Conservation (phyloP, 2,888 invertebrate species). For the Cheilosia pagana region DNA sequence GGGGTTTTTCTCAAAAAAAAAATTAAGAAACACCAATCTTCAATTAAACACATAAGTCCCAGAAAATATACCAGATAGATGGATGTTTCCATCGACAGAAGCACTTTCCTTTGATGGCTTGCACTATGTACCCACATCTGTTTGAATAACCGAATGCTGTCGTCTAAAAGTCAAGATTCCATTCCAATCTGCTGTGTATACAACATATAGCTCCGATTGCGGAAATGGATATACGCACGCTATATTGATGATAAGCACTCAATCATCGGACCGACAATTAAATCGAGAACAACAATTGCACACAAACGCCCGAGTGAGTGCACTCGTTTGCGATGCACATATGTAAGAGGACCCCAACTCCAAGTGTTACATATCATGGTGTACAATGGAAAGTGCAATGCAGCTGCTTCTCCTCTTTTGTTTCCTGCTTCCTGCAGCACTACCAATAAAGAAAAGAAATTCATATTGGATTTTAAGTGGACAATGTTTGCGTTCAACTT, state of each 20-base stretch:
- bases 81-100: neutral
- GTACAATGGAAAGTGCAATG: slow-evolving; percentile 8
- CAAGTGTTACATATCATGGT: slow-evolving; percentile 3
- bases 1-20: neutral
- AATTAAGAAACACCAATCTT: neutral
- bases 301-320: neutral
- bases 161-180: slow-evolving; percentile 1
- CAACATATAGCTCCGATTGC: slow-evolving; percentile 25
- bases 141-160: slow-evolving; percentile 15
- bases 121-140: neutral
- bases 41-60: neutral
- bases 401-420: neutral
- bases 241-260: slow-evolving; percentile 56
- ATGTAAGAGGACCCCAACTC: neutral
- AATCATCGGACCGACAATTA: slow-evolving; percentile 39
- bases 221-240: slow-evolving; percentile 31
- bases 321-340: neutral
- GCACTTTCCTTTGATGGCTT: slow-evolving; percentile 4
- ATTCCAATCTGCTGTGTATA: neutral
- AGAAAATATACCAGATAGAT: neutral
- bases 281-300: slow-evolving; percentile 47
- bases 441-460: neutral
- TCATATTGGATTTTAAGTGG: slow-evolving; percentile 17
- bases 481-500: neutral
- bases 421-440: neutral